Evolutionary conservation across 2,888 invertebrate genomes (phyloP).

Genomic region (Eupithecia centaureata): DNA sequence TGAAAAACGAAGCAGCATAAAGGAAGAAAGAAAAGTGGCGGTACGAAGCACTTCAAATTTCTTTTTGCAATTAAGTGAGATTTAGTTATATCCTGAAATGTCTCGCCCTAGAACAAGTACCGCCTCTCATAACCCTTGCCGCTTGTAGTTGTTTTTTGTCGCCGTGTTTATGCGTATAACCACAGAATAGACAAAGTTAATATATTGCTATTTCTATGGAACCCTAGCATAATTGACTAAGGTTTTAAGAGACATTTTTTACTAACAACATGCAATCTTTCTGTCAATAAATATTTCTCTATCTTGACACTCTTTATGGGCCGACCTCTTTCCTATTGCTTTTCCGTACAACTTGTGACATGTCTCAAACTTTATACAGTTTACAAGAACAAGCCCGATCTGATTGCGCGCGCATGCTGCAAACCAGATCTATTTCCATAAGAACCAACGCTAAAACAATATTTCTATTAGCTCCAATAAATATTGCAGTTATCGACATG

Average conservation of each 20-base stretch:
- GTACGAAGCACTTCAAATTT: neutral
- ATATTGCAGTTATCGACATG: constrained; percentile 16
- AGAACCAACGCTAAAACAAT: constrained; percentile 17
- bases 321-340: neutral
- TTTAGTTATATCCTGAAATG: neutral
- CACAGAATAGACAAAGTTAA: no score
- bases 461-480: constrained; percentile 28
- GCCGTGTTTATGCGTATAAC: no score
- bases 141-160: no score
- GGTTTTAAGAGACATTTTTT: no score
- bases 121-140: no score
- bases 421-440: constrained; percentile 24
- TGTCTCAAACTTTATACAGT: constrained; percentile 15
- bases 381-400: constrained; percentile 18
- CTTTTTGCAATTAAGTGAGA: neutral
- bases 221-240: no score
- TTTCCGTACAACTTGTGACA: constrained; percentile 8
- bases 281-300: no score
- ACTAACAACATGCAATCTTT: no score
- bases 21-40: no score
- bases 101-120: neutral
- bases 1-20: no score
- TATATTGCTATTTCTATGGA: no score
- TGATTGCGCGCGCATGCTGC: constrained; percentile 21
- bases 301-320: neutral